Conservation (phyloP, 1,140 invertebrate species). For the Listronotus bonariensis region DNA sequence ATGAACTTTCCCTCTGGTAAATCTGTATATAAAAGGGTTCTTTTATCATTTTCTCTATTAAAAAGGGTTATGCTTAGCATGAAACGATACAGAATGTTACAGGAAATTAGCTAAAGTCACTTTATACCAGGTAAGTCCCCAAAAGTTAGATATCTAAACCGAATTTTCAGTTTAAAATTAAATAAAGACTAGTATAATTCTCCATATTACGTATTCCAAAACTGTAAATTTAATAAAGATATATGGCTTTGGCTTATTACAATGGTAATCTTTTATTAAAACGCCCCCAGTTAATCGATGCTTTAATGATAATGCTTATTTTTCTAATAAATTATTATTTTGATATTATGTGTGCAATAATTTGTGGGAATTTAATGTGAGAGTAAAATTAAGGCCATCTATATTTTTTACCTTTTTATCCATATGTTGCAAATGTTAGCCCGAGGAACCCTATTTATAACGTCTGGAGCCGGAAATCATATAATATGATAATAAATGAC, state of each 20-base stretch:
- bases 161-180: too few species aligned
- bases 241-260: not conserved
- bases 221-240: too few species aligned
- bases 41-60: constrained; percentile 43
- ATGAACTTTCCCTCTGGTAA: constrained; percentile 76
- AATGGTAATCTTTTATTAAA: not conserved
- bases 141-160: not conserved
- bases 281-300: not conserved
- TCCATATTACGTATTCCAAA: too few species aligned
- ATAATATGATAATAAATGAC: too few species aligned
- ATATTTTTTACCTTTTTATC: constrained; percentile 5
- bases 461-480: too few species aligned
- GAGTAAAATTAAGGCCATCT: constrained; percentile 4
- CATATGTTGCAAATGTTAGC: constrained; percentile 7
- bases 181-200: too few species aligned
- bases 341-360: too few species aligned
- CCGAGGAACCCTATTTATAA: not conserved
- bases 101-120: constrained; percentile 41
- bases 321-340: not conserved
- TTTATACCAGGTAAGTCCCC: constrained; percentile 31
- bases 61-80: constrained; percentile 37
- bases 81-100: constrained; percentile 47
- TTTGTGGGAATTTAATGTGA: not conserved
- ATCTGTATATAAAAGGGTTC: constrained; percentile 51
- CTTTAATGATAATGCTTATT: not conserved